phyloP scores from a whole-genome alignment of 1,140 invertebrate genomes.

The Drosophila burlai region DNA sequence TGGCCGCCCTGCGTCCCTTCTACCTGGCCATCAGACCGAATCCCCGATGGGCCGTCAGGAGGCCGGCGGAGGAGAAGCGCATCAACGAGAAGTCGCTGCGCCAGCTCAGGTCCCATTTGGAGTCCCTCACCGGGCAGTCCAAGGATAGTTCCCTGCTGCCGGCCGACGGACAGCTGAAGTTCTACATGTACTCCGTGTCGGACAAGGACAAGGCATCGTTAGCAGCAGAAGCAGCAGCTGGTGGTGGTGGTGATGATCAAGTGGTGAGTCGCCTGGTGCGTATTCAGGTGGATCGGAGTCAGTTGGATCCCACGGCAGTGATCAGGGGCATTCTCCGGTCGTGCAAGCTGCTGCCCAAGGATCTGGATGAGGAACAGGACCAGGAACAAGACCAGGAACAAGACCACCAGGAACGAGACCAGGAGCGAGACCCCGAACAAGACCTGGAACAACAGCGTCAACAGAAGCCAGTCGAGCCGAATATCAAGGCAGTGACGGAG shows the following conservation, averaged over 20 bases:
- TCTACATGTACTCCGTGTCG: slow-evolving; percentile 90
- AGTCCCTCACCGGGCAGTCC: slow-evolving; percentile 84
- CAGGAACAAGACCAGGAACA: too few species aligned
- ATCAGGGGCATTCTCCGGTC: slow-evolving; percentile 91
- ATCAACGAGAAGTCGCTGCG: slow-evolving; percentile 96
- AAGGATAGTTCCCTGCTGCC: slow-evolving; percentile 87
- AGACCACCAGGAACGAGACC: too few species aligned
- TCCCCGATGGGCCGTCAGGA: slow-evolving; percentile 92
- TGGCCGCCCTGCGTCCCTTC: slow-evolving; percentile 94
- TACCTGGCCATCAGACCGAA: slow-evolving; percentile 98
- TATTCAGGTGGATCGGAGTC: slow-evolving; percentile 88
- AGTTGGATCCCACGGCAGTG: slow-evolving; percentile 88
- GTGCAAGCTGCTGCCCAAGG: slow-evolving; percentile 89
- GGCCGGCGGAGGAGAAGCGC: slow-evolving; percentile 92
- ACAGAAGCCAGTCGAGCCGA: neutral
- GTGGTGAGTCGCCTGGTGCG: slow-evolving; percentile 86
- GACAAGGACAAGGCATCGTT: slow-evolving; percentile 64
- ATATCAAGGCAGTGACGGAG: neutral
- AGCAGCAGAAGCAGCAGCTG: too few species aligned
- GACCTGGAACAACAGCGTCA: neutral
- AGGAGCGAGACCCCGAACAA: neutral
- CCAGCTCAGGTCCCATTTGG: slow-evolving; percentile 92
- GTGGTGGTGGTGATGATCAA: neutral
- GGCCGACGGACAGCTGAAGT: slow-evolving; percentile 86
- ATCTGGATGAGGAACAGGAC: neutral